Evolutionary conservation across 37 sponge, comb jelly and placozoan species (phyloP).

Genomic region (Petrosia ficiformis): DNA sequence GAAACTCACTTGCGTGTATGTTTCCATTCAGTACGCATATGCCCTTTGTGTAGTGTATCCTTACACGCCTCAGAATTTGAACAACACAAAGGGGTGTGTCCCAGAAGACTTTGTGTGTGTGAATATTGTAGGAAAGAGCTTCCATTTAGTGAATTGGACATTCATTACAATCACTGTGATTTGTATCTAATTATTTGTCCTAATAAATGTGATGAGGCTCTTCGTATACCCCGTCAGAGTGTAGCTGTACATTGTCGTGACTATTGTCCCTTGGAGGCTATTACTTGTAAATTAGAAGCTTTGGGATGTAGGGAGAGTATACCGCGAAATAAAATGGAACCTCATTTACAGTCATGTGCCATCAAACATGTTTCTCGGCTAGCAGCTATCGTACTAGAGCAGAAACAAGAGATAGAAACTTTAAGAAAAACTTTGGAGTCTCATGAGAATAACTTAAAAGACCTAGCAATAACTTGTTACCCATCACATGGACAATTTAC

Average conservation of each 20-base stretch:
- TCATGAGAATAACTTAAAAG: not conserved
- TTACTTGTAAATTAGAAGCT: conserved; percentile 26
- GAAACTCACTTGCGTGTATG: conserved; percentile 24
- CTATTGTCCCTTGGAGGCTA: conserved; percentile 24
- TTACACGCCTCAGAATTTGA: not conserved
- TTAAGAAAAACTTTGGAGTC: conserved; percentile 14
- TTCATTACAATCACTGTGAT: conserved; percentile 21
- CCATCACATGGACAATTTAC: conserved; percentile 60
- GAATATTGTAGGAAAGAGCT: conserved; percentile 25
- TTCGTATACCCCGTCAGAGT: conserved; percentile 11
- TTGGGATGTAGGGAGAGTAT: conserved; percentile 49
- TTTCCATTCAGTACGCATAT: not conserved
- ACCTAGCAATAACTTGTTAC: conserved; percentile 16
- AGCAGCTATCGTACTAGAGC: conserved; percentile 20
- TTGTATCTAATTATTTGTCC: conserved; percentile 22
- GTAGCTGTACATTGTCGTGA: conserved; percentile 6
- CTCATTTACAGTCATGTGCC: conserved; percentile 37
- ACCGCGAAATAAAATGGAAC: conserved; percentile 6
- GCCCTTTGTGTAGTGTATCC: conserved; percentile 21
- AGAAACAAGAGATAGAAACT: conserved; percentile 37
- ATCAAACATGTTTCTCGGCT: conserved; percentile 13
- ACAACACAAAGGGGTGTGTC: conserved; percentile 13
- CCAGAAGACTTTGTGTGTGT: conserved; percentile 5
- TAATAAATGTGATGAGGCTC: conserved; percentile 5
- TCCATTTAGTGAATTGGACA: not conserved